Evolutionary conservation across 2,113 vertebrate genomes (phyloP).

Genomic region (Channa argus): DNA sequence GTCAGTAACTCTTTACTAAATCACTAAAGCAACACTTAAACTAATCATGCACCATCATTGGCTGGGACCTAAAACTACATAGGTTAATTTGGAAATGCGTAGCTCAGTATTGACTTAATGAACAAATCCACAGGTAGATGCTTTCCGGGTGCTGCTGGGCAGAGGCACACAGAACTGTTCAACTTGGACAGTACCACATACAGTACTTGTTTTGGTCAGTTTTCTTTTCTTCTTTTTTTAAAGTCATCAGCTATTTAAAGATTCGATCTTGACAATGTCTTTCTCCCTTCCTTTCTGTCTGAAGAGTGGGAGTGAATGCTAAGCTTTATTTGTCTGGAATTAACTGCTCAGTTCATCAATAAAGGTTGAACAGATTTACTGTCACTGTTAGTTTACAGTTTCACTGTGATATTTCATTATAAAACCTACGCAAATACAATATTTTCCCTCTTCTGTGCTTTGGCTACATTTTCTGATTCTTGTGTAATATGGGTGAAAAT

Average conservation of each 20-base stretch:
- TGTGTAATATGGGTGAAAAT: slow-evolving; percentile 66
- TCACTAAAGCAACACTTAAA: slow-evolving; percentile 35
- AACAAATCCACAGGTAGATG: slow-evolving; percentile 47
- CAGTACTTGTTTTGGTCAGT: slow-evolving; percentile 15
- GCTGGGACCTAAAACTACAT: slow-evolving; percentile 17
- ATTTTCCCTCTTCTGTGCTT: slow-evolving; percentile 21
- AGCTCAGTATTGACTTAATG: slow-evolving; percentile 22
- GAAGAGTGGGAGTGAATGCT: slow-evolving; percentile 42
- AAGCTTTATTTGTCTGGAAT: slow-evolving; percentile 57
- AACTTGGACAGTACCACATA: background rate
- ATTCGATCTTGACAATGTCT: slow-evolving; percentile 14
- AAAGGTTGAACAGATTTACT: slow-evolving; percentile 53
- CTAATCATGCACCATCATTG: slow-evolving; percentile 29
- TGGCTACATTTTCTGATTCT: slow-evolving; percentile 49
- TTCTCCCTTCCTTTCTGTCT: slow-evolving; percentile 24
- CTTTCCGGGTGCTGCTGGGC: slow-evolving; percentile 28
- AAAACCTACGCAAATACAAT: slow-evolving; percentile 33
- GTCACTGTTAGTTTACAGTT: slow-evolving; percentile 54
- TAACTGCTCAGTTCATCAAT: slow-evolving; percentile 55
- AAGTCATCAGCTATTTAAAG: slow-evolving; percentile 17
- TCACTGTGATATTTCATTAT: slow-evolving; percentile 46
- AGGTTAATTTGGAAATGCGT: slow-evolving; percentile 26
- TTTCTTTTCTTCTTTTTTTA: background rate
- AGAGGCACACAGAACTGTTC: slow-evolving; percentile 8
- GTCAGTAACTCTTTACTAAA: background rate